Conservation (phyloP, 2,113 vertebrate genomes). For the Hippocampus mohnikei region DNA sequence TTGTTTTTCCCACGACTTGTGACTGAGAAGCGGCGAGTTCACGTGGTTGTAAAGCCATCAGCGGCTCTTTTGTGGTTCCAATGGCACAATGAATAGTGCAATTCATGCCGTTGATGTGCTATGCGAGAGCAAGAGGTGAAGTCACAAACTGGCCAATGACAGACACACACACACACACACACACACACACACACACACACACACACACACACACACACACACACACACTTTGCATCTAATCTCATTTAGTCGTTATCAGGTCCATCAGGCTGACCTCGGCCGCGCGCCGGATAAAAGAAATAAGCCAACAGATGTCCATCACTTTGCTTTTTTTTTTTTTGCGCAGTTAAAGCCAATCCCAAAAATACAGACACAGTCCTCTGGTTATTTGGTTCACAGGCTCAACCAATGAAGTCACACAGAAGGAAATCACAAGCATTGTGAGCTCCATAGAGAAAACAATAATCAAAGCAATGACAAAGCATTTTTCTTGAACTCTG, state of each 20-base stretch:
- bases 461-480: neutral
- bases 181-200: neutral
- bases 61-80: slow-evolving; percentile 53
- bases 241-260: slow-evolving; percentile 67
- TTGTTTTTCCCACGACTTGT: neutral
- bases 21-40: slow-evolving; percentile 8
- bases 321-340: slow-evolving; percentile 44
- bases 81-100: slow-evolving; percentile 71
- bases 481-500: neutral
- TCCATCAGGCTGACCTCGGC: slow-evolving; percentile 57
- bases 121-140: slow-evolving; percentile 48
- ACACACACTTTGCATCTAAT: slow-evolving; percentile 58
- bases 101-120: slow-evolving; percentile 64
- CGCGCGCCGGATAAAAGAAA: slow-evolving; percentile 57
- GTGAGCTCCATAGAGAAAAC: neutral
- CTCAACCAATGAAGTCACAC: neutral
- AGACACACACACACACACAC: slow-evolving; percentile 12
- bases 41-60: slow-evolving; percentile 51
- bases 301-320: slow-evolving; percentile 67
- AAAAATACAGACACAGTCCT: slow-evolving; percentile 24
- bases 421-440: neutral
- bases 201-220: neutral
- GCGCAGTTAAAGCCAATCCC: neutral
- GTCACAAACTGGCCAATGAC: slow-evolving; percentile 74
- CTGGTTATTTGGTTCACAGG: neutral